Percentiles rank a stretch among this genome's conserved stretches.
phyloP scores from a whole-genome alignment of 2,888 invertebrate species.

The Pristionchus arcanus region DNA sequence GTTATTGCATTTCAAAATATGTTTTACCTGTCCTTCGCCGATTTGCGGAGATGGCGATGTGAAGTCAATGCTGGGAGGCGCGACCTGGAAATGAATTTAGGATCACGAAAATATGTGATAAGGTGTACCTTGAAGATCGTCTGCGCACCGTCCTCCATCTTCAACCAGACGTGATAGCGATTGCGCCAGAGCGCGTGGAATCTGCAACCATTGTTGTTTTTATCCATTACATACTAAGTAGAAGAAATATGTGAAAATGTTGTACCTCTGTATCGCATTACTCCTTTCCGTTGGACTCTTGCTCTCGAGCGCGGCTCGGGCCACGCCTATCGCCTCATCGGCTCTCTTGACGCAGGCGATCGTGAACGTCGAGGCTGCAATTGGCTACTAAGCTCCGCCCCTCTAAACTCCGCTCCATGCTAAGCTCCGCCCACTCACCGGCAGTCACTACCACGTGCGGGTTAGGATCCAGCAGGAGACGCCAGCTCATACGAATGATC shows the following conservation, averaged over 20 bases:
- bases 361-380: conserved; percentile 91
- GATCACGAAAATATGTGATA: neutral
- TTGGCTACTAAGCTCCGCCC: neutral
- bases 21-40: conserved; percentile 85
- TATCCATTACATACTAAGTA: neutral
- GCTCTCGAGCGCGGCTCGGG: conserved; percentile 91
- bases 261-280: conserved; percentile 84
- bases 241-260: neutral
- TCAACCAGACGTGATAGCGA: conserved; percentile 97
- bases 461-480: conserved; percentile 93
- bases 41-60: conserved; percentile 98
- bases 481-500: conserved; percentile 94
- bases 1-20: conserved; percentile 41
- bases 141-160: conserved; percentile 98
- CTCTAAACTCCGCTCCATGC: neutral
- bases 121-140: conserved; percentile 89
- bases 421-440: conserved; percentile 75
- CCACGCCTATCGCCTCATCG: conserved; percentile 90
- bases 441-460: conserved; percentile 82
- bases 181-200: conserved; percentile 97
- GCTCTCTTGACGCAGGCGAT: conserved; percentile 94
- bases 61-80: conserved; percentile 98
- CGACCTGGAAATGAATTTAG: conserved; percentile 82
- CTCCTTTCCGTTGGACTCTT: conserved; percentile 89
- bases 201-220: conserved; percentile 79